Conservation (phyloP, 2,113 vertebrate species). For the Coptodon rendalli region DNA sequence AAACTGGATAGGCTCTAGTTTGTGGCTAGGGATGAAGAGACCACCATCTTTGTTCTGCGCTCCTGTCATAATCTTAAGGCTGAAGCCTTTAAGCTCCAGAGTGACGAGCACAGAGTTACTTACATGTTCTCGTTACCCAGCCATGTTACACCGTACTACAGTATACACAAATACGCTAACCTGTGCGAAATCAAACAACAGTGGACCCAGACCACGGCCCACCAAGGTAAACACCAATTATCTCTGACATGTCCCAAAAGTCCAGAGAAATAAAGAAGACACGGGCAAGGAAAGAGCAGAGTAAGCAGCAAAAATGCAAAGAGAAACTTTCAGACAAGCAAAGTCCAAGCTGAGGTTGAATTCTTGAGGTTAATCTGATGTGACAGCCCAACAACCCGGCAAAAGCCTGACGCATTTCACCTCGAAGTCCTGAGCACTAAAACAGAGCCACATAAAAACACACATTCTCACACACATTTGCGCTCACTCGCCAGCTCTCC, state of each 20-base stretch:
- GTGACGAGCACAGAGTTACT: constrained; percentile 34
- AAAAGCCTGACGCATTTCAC: constrained; percentile 43
- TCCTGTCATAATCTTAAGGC: constrained; percentile 48
- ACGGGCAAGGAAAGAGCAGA: neutral
- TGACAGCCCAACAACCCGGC: constrained; percentile 47
- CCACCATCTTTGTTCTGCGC: constrained; percentile 61
- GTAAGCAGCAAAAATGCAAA: neutral
- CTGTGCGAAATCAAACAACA: neutral
- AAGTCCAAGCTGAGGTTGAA: neutral
- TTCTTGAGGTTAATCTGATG: constrained; percentile 45
- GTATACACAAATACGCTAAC: neutral
- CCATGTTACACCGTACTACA: neutral
- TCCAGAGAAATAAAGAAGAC: neutral
- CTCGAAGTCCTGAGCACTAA: constrained; percentile 37
- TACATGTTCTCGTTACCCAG: neutral
- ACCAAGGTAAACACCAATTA: neutral
- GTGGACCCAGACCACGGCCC: neutral
- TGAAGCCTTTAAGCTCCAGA: constrained; percentile 24
- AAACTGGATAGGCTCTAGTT: constrained; percentile 31
- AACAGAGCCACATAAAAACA: constrained; percentile 35
- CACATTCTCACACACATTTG: constrained; percentile 9
- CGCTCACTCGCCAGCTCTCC: neutral
- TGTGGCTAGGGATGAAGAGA: constrained; percentile 43
- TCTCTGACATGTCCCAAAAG: neutral
- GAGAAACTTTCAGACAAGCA: neutral